Evolutionary conservation across 2,888 invertebrate species (phyloP).

Genomic region (Lepeophtheirus nordmannii): DNA sequence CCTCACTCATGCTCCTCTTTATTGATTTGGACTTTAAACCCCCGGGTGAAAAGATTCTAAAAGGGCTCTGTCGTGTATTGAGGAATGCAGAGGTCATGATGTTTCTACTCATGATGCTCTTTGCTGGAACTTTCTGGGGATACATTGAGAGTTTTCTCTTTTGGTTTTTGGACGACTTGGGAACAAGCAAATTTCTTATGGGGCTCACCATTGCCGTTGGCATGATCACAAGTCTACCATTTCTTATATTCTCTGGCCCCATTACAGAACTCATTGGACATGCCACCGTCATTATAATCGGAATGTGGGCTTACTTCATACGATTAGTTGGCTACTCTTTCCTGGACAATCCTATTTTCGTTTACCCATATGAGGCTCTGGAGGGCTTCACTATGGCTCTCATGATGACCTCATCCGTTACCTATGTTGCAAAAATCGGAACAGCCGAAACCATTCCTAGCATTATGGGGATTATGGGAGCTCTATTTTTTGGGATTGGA

Average conservation of each 20-base stretch:
- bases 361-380: slow-evolving; percentile 27
- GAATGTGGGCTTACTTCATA: slow-evolving; percentile 57
- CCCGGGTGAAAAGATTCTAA: slow-evolving; percentile 22
- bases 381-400: slow-evolving; percentile 29
- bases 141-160: slow-evolving; percentile 60
- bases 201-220: slow-evolving; percentile 52
- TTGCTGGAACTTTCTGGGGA: slow-evolving; percentile 62
- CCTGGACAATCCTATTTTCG: slow-evolving; percentile 26
- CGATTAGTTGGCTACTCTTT: slow-evolving; percentile 45
- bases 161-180: slow-evolving; percentile 45
- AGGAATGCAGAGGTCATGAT: slow-evolving; percentile 23
- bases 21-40: slow-evolving; percentile 22
- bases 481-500: slow-evolving; percentile 23
- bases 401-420: slow-evolving; percentile 28
- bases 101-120: slow-evolving; percentile 49
- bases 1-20: slow-evolving; percentile 12
- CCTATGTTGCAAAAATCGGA: slow-evolving; percentile 24
- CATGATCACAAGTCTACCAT: slow-evolving; percentile 51
- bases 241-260: slow-evolving; percentile 35
- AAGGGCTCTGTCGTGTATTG: not conserved
- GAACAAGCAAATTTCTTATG: slow-evolving; percentile 44
- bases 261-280: slow-evolving; percentile 43
- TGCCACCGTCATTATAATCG: slow-evolving; percentile 58
- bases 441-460: slow-evolving; percentile 13
- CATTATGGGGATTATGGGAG: slow-evolving; percentile 13